Evolutionary conservation across 1,140 invertebrate genomes (phyloP), one percentile per base, ranked within the genome.

Genomic region (Drosophila sechellia): DNA sequence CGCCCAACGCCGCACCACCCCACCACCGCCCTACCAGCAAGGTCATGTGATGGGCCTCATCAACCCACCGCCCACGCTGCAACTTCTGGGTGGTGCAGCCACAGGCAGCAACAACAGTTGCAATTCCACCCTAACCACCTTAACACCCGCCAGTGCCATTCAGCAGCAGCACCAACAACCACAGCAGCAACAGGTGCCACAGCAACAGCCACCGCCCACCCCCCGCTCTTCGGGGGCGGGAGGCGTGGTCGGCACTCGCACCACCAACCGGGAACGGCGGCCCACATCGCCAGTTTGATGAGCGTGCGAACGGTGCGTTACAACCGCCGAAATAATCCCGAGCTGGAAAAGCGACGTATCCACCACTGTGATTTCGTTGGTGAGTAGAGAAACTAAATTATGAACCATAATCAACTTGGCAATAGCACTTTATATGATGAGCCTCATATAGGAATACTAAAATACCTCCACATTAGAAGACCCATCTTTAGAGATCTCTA

Each of bases 301-400:
- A 93, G 92, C 87, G 42, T 93, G 87, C 63, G 92, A 70, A 89
- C 90, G 0, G 90, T 91, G 22, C 93, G 90, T 10, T 98, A 98
- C 93, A 98, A 99, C 93, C 94, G 98, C 71, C 94, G 98, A 80
- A 99, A 99, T 92, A 99, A 99, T 93, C 98, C 98, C 0, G 98
- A 99, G 92, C 93, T 99, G 66, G 98, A 99, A 92, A 98, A 98
- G 92, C 94, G 98, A 77, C 93, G 98, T 89, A 97, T 98, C 74
- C 98, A 99, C 92, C 97, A 97, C 92, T 99, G 98, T 93, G 96
- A 98, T 94, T 99, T 97, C 93, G 95, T 97, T 85, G 97, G 98
- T 98, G 93, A 95, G 94, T 93, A 49, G 11, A 40, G 15, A 25
- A 35, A 64, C 15, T 31, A 27, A 27, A 27, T 27, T 0, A 27